Evolutionary conservation across 1,140 invertebrate genomes (phyloP), one percentile per base, ranked within the genome.

Genomic region (Diuraphis noxia): DNA sequence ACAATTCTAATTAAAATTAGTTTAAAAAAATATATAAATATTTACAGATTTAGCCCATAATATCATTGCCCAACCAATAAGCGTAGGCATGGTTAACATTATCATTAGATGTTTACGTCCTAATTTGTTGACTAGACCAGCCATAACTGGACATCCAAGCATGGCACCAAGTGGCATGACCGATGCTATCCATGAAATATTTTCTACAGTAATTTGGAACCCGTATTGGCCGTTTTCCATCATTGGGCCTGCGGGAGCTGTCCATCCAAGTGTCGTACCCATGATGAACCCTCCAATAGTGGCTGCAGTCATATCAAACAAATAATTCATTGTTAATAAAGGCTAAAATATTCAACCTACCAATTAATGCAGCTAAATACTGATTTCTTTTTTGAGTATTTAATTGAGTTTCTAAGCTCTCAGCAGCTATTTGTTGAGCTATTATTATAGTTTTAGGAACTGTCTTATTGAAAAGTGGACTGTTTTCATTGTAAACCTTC

Each of bases 91-190:
- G 0, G 96, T 95, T 1, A 97, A 94, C 0, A 96, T 92, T 25
- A 98, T 93, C 95, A 98, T 96, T 0, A 97, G 95, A 72, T 94
- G 94, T 93, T 96, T 97, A 49, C 97, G 94, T 41, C 97, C 97
- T 92, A 97, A 94, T 3, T 95, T 93, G 93, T 98, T 97, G 93
- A 97, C 96, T 34, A 91, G 19, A 46, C 43, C n/a, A 41, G 92
- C 93, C n/a, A 87, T 90, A 25, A 92, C 77, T 23, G 82, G 72
- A 30, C 92, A 91, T 43, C 93, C 92, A 41, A 93, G 40, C 91
- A 94, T 93, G 3, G 96, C 97, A 72, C 97, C 97, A 7, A 98
- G 93, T 41, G 96, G 96, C 92, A 96, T 94, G 40, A 96, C 92
- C 0, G 96, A 96, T 2, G 96, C 95, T 92, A 97, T 95, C 97